Evolutionary conservation across 2,797 vertebrate species (phyloP).

Genomic region (Ispidina picta): DNA sequence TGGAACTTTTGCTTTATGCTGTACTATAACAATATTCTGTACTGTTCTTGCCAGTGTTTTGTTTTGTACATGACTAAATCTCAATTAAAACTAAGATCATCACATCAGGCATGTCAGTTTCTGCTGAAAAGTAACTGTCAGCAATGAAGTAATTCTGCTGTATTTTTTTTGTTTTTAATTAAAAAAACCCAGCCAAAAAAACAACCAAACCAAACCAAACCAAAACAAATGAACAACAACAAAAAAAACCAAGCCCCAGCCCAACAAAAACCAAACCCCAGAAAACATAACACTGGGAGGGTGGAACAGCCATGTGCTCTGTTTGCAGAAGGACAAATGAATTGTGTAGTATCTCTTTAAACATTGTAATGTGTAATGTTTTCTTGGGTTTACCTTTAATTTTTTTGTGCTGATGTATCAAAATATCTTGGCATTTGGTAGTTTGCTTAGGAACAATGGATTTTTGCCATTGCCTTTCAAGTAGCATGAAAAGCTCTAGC

Average conservation of each 20-base stretch:
- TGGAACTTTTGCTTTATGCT: neutral
- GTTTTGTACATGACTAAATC: neutral
- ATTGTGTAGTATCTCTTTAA: neutral
- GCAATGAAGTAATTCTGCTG: neutral
- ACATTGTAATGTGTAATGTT: neutral
- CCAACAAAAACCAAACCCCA: too few relatives aligned
- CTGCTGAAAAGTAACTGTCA: neutral
- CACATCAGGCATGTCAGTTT: neutral
- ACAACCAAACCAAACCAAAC: neutral
- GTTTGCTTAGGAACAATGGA: rapidly evolving
- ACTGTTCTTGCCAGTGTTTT: neutral
- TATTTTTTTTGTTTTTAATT: neutral
- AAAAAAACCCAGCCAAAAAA: neutral
- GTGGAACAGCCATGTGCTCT: neutral
- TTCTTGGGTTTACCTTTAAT: neutral
- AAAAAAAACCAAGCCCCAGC: too few relatives aligned
- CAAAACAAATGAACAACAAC: too few relatives aligned
- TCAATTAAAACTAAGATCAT: neutral
- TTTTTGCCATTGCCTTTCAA: neutral
- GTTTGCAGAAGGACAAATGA: neutral
- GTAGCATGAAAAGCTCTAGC: neutral
- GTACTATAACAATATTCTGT: neutral
- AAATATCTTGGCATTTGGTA: neutral
- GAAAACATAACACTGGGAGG: neutral
- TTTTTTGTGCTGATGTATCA: neutral